phyloP scores from a whole-genome alignment of 2,888 invertebrate species.

The Allolobophora icterica region DNA sequence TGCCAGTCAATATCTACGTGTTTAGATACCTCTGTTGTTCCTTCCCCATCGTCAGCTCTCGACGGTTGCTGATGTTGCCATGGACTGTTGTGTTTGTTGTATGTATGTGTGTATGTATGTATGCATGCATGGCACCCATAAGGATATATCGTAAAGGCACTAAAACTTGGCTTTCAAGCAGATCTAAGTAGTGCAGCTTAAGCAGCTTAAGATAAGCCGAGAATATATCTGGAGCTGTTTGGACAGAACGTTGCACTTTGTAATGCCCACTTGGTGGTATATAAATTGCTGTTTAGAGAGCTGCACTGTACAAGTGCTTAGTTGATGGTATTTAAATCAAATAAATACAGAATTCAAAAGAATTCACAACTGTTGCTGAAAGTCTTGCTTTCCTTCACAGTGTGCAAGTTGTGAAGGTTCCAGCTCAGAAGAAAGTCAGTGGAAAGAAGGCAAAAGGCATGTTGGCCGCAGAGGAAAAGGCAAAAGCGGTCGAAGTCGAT shows the following conservation, averaged over 20 bases:
- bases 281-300: background rate
- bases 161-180: too few relatives aligned
- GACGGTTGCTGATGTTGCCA: too few relatives aligned
- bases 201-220: background rate
- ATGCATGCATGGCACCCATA: too few relatives aligned
- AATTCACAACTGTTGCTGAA: background rate
- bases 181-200: background rate
- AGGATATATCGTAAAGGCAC: too few relatives aligned
- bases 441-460: slow-evolving; percentile 21
- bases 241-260: too few relatives aligned
- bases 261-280: too few relatives aligned
- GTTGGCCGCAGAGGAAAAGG: background rate
- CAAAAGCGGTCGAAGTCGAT: background rate
- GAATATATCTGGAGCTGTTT: background rate
- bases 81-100: too few relatives aligned
- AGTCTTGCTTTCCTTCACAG: background rate
- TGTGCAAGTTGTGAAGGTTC: background rate
- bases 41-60: too few relatives aligned
- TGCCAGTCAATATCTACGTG: too few relatives aligned
- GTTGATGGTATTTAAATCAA: background rate
- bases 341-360: too few relatives aligned
- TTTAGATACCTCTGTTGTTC: too few relatives aligned
- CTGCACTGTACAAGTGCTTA: background rate
- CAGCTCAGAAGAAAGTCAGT: slow-evolving; percentile 10
- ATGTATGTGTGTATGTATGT: too few relatives aligned